These are phyloP conservation scores for Lontra canadensis DNA, from an alignment of 2,113 vertebrate genomes.

Conservation along the genomic window DNA sequence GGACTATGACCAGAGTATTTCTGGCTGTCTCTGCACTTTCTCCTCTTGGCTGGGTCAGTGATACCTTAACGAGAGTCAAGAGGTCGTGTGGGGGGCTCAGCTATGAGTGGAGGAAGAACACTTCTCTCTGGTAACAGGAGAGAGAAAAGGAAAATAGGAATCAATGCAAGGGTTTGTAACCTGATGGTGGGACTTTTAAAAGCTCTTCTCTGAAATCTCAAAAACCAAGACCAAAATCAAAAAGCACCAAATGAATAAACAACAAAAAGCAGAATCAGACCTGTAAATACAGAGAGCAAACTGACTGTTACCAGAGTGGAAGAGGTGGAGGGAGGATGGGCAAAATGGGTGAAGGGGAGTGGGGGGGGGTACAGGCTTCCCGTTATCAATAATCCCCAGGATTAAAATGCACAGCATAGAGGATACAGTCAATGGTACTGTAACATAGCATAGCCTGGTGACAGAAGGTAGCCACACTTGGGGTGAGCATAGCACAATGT, in stretches of 20 bases:
- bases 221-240: neutral
- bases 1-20: neutral
- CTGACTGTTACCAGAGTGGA: neutral
- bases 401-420: neutral
- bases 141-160: neutral
- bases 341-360: neutral
- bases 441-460: neutral
- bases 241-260: neutral
- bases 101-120: neutral
- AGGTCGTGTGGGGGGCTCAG: neutral
- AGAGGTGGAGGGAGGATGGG: neutral
- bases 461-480: no score
- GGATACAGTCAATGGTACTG: neutral
- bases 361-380: neutral
- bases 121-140: neutral
- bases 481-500: neutral
- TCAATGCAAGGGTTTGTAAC: neutral
- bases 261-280: neutral
- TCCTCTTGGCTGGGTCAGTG: neutral
- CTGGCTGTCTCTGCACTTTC: neutral
- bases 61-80: neutral
- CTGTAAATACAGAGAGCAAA: neutral
- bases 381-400: neutral
- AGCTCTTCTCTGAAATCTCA: neutral
- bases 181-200: neutral